A percentile compares a stretch with the other conserved stretches of the same genome.
Evolutionary conservation across 2,888 invertebrate genomes (phyloP).

Genomic region (Trichogramma dendrolimi): DNA sequence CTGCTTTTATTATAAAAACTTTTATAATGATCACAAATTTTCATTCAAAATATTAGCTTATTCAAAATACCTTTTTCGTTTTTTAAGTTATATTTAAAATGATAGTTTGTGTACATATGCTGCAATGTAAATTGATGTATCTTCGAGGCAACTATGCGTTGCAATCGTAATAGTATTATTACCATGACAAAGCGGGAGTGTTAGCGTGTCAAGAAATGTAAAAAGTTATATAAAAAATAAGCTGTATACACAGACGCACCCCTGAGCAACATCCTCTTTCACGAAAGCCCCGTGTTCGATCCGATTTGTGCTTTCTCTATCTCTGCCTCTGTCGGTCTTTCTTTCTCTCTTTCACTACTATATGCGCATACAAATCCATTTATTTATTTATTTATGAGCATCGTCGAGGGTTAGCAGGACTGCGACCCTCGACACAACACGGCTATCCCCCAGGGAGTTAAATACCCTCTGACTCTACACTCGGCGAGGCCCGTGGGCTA

Average conservation of each 20-base stretch:
- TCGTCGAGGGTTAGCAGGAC: conserved; percentile 30
- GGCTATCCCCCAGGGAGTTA: background rate
- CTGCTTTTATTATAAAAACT: background rate
- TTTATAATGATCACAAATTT: background rate
- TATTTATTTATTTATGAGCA: conserved; percentile 53
- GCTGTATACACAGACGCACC: no score
- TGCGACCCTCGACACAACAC: background rate
- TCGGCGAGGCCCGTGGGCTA: no score
- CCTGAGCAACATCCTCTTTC: background rate
- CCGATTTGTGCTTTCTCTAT: conserved; percentile 6
- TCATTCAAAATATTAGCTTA: background rate
- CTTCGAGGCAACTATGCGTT: background rate
- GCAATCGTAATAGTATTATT: no score
- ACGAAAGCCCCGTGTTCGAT: background rate
- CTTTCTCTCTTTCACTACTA: background rate
- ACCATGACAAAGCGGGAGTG: no score
- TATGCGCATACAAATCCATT: conserved; percentile 47
- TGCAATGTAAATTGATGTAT: background rate
- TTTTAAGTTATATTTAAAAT: background rate
- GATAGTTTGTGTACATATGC: background rate
- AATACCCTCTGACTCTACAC: background rate
- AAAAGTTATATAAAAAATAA: no score
- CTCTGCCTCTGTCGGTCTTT: no score
- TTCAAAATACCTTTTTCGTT: background rate
- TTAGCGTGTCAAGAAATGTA: no score